Conservation (phyloP, 2,797 vertebrate species). For the Neomorphus geoffroyi region DNA sequence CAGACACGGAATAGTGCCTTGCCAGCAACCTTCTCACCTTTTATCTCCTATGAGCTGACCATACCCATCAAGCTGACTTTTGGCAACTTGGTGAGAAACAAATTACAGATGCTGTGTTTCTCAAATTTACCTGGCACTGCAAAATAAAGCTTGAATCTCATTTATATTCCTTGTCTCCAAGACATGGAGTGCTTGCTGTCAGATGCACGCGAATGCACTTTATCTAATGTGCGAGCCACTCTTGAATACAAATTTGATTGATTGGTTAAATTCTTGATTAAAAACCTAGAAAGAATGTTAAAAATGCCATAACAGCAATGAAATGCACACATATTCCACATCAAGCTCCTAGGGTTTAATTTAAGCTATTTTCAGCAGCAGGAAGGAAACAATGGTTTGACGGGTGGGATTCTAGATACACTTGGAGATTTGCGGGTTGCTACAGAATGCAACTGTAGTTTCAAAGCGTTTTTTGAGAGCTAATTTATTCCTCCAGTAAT, state of each 20-base stretch:
- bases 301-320: background rate
- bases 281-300: background rate
- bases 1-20: background rate
- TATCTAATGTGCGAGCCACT: background rate
- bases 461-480: background rate
- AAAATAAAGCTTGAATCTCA: background rate
- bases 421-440: background rate
- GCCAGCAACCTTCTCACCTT: background rate
- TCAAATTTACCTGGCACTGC: background rate
- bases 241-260: constrained; percentile 1
- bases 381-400: constrained; percentile 14
- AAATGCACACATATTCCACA: background rate
- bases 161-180: background rate
- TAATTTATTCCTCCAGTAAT: constrained; percentile 40
- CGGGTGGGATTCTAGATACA: background rate
- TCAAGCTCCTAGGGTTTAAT: background rate
- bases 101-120: background rate
- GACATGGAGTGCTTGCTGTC: background rate
- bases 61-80: background rate
- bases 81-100: background rate
- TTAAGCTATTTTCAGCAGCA: constrained; percentile 24
- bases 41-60: background rate
- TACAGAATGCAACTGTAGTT: constrained; percentile 3
- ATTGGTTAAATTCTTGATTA: background rate
- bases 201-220: constrained; percentile 5